These are phyloP conservation scores for Galleria mellonella DNA, from an alignment of 1,140 invertebrate genomes.

Conservation along the genomic window DNA sequence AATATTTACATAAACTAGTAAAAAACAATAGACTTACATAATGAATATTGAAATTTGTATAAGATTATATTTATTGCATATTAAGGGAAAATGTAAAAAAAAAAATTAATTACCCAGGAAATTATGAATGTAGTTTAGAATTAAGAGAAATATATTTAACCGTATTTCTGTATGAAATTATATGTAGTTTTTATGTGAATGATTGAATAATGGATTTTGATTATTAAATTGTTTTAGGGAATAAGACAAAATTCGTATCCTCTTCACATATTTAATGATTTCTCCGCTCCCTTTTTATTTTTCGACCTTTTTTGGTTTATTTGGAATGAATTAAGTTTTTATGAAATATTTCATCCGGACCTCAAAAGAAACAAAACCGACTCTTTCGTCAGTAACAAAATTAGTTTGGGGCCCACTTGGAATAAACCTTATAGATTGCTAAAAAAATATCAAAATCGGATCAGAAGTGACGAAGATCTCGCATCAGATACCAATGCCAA, in stretches of 20 bases:
- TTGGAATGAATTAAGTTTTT: no score
- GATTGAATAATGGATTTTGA: conserved; percentile 66
- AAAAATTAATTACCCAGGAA: conserved; percentile 53
- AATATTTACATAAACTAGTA: conserved; percentile 63
- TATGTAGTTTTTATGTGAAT: conserved; percentile 73
- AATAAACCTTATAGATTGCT: no score
- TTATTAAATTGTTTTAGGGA: conserved; percentile 62
- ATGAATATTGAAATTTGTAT: conserved; percentile 52
- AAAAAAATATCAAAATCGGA: no score
- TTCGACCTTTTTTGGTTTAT: no score
- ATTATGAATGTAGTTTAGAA: conserved; percentile 62
- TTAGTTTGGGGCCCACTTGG: no score
- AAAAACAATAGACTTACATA: conserved; percentile 36
- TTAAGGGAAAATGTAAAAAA: conserved; percentile 68
- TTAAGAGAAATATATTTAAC: conserved; percentile 71
- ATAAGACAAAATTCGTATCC: conserved; percentile 28
- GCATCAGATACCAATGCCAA: no score
- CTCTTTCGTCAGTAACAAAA: no score
- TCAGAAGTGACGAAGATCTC: no score
- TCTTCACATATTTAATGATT: conserved; percentile 13
- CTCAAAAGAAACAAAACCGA: no score
- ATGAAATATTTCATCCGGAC: no score
- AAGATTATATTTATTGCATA: conserved; percentile 65
- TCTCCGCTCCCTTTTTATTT: no score
- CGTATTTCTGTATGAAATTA: conserved; percentile 74